Conservation (phyloP, 2,888 invertebrate species). For the Brachypalpus laphriformis region DNA sequence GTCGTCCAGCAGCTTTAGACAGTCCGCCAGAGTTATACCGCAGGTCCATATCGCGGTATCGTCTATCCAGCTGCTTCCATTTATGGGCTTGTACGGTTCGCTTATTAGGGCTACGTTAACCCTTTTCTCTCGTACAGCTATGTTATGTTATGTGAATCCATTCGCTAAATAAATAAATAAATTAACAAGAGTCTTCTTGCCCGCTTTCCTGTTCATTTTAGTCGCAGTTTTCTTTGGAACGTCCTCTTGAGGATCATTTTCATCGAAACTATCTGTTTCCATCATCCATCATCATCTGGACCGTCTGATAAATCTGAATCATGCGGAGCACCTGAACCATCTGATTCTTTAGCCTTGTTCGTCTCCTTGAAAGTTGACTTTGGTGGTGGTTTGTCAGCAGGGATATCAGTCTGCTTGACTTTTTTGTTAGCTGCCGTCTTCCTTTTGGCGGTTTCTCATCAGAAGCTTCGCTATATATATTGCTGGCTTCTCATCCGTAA, state of each 20-base stretch:
- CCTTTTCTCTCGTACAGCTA: no score
- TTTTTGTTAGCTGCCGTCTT: neutral
- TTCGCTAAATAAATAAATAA: no score
- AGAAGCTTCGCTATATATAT: neutral
- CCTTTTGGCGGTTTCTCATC: neutral
- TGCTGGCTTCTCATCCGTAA: neutral
- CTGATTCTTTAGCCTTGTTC: neutral
- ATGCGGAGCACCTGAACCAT: neutral
- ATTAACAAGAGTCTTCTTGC: neutral
- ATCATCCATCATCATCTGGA: neutral
- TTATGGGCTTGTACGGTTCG: no score
- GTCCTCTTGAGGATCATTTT: neutral
- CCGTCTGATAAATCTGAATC: neutral
- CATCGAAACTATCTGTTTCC: neutral
- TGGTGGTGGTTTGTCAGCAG: neutral
- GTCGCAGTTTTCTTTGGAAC: neutral
- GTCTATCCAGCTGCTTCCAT: no score
- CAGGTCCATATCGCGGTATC: no score
- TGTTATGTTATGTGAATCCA: no score
- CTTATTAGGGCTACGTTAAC: no score
- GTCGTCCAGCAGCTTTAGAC: no score
- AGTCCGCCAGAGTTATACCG: no score
- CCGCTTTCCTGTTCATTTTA: conserved; percentile 11
- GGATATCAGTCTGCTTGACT: neutral
- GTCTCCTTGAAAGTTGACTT: neutral